Evolutionary conservation across 2,888 invertebrate species (phyloP).

Genomic region (Entomobrya multifasciata): DNA sequence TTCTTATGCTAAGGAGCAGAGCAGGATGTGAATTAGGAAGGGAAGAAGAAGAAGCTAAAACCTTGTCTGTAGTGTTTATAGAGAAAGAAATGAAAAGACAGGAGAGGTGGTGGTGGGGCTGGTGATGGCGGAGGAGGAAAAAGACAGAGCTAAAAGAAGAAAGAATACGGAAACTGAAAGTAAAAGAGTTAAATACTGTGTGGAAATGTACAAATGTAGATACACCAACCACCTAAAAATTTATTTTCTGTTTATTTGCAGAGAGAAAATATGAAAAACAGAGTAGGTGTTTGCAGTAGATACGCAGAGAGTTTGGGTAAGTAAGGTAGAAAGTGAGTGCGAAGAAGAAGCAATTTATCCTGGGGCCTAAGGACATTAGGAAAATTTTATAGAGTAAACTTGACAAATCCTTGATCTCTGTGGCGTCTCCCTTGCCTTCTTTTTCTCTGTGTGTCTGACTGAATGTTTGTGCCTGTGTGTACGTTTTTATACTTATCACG

Average conservation of each 20-base stretch:
- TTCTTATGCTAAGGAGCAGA: too few relatives aligned
- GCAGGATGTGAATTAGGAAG: constrained; percentile 29
- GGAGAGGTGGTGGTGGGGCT: not conserved
- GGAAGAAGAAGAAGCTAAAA: too few relatives aligned
- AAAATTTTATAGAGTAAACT: constrained; percentile 71
- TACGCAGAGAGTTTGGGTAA: too few relatives aligned
- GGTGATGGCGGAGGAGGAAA: not conserved
- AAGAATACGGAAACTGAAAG: constrained; percentile 25
- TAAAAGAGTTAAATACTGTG: constrained; percentile 33
- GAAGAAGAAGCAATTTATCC: constrained; percentile 66
- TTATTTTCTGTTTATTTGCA: not conserved
- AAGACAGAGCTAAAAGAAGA: not conserved
- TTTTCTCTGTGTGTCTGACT: constrained; percentile 48
- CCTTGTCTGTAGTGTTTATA: constrained; percentile 26
- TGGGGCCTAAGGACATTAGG: constrained; percentile 70
- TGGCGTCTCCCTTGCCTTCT: constrained; percentile 60
- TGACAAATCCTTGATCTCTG: constrained; percentile 73
- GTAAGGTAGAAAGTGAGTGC: not conserved
- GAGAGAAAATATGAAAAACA: too few relatives aligned
- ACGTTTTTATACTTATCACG: constrained; percentile 69
- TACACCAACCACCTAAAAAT: not conserved
- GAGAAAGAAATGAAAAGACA: too few relatives aligned
- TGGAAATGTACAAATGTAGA: not conserved
- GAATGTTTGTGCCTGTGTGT: too few relatives aligned
- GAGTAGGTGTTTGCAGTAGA: too few relatives aligned